Base-by-base conservation (phyloP, 2,888 invertebrate species). In the Drosophila silvestris region DNA sequence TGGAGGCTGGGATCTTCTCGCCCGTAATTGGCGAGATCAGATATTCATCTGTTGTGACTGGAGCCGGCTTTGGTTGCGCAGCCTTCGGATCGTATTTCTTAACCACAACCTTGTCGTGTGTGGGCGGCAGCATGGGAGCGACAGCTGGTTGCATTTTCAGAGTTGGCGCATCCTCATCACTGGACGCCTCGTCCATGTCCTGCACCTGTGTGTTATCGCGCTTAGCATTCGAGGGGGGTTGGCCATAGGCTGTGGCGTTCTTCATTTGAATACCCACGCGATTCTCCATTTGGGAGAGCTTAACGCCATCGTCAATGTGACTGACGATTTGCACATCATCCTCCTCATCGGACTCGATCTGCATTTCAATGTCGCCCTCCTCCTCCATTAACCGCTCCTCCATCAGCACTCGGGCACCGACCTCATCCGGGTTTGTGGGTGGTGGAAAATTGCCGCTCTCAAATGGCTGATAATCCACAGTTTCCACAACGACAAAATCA, bases 401-500 rank as follows among this genome's bases (percentile, higher is more conserved):
- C 93, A 98, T 97, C 0, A 99, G 94, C 58, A 99, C 97, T 66
- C 99, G 94, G 2, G 99, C 98, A 3, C 99, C 99, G 0, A 99
- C 99, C 94, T 99, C 99, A 78, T 98, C 97, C 0, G 99, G 99
- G 7, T 98, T 99, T 0, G 99, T 99, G 0, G 99, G 99, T 4
- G 99, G 98, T 0, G 99, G 99, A 91, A 99, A 98, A 92, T 98
- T 98, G 0, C 98, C 98, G 16, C 97, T 96, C 94, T 99, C 99
- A 87, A 97, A 98, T 0, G 98, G 97, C 84, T 99, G 98, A 93
- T 99, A 99, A 93, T 99, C 99, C 0, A 99, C 99, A 0, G 99
- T 99, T 94, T 99, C 99, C 0, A 99, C 99, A 0, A 99, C 99
- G 1, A 99, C 99, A 93, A 99, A 99, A 93, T 99, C 99, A 93